phyloP scores from a whole-genome alignment of 2,113 vertebrate genomes.

The Papio anubis region DNA sequence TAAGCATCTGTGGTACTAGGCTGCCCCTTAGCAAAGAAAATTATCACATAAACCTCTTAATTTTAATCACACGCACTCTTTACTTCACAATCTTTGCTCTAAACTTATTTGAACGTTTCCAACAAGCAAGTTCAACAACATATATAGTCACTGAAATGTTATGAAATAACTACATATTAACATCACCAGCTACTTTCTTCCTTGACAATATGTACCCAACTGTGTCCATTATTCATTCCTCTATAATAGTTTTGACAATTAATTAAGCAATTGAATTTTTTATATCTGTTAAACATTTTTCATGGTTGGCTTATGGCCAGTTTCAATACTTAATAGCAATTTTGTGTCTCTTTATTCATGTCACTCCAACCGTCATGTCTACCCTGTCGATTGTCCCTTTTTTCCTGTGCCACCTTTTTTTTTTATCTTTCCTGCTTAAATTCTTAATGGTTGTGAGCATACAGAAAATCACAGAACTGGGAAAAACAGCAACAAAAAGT shows the following conservation, averaged over 20 bases:
- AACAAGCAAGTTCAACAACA: slow-evolving; percentile 1
- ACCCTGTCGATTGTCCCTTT: not conserved
- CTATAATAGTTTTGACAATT: not conserved
- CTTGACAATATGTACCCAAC: not conserved
- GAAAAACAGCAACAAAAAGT: not conserved
- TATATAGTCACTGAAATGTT: not conserved
- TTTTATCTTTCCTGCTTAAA: not conserved
- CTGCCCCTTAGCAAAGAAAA: not conserved
- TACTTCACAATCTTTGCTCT: not conserved
- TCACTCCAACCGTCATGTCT: not conserved
- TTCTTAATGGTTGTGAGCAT: not conserved
- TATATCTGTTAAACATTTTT: not conserved
- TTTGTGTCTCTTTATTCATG: not conserved
- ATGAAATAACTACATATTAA: slow-evolving; percentile 26
- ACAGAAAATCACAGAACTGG: not conserved
- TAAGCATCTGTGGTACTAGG: not conserved
- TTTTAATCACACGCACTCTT: not conserved
- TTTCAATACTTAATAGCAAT: slow-evolving; percentile 10
- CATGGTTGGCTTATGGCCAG: not conserved
- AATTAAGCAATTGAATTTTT: not conserved
- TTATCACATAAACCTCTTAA: not conserved
- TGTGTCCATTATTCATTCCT: not conserved
- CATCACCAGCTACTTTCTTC: not conserved
- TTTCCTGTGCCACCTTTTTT: not conserved
- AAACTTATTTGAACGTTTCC: slow-evolving; percentile 11